Evolutionary conservation across 1,140 invertebrate species (phyloP).

Genomic region (Drosophila persimilis): DNA sequence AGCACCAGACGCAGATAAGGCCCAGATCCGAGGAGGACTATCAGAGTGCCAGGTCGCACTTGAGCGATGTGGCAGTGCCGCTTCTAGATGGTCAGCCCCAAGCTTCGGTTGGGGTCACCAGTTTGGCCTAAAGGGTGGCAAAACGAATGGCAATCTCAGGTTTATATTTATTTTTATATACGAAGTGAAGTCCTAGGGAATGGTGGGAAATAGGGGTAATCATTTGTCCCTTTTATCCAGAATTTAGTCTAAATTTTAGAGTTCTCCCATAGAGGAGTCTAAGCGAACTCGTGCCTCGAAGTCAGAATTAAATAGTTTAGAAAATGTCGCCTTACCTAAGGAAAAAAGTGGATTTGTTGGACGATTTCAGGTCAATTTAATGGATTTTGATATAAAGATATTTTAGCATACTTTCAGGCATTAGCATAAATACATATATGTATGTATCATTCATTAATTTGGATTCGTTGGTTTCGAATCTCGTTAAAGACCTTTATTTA

Average conservation of each 20-base stretch:
- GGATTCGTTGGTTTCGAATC: too few relatives aligned
- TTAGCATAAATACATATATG: neutral
- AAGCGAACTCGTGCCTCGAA: slow-evolving; percentile 64
- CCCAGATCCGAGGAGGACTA: slow-evolving; percentile 74
- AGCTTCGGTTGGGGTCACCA: slow-evolving; percentile 27
- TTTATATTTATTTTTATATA: slow-evolving; percentile 76
- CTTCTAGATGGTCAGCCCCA: slow-evolving; percentile 54
- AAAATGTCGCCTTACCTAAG: slow-evolving; percentile 13
- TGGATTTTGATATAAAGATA: slow-evolving; percentile 5
- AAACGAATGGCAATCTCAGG: slow-evolving; percentile 62
- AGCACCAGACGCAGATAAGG: slow-evolving; percentile 37
- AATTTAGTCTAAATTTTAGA: slow-evolving; percentile 19
- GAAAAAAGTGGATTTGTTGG: too few relatives aligned
- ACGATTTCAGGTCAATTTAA: neutral
- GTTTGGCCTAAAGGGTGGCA: slow-evolving; percentile 31
- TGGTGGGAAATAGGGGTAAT: slow-evolving; percentile 6
- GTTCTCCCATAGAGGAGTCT: neutral
- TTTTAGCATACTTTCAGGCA: slow-evolving; percentile 22
- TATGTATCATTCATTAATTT: too few relatives aligned
- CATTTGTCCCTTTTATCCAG: slow-evolving; percentile 14
- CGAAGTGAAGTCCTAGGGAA: slow-evolving; percentile 13
- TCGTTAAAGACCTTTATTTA: too few relatives aligned
- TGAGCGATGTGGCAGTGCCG: slow-evolving; percentile 70
- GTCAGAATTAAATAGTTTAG: slow-evolving; percentile 11
- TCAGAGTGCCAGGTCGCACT: slow-evolving; percentile 74